Evolutionary conservation across 2,797 vertebrate species (phyloP).

Genomic region (Muscicapa comitata): DNA sequence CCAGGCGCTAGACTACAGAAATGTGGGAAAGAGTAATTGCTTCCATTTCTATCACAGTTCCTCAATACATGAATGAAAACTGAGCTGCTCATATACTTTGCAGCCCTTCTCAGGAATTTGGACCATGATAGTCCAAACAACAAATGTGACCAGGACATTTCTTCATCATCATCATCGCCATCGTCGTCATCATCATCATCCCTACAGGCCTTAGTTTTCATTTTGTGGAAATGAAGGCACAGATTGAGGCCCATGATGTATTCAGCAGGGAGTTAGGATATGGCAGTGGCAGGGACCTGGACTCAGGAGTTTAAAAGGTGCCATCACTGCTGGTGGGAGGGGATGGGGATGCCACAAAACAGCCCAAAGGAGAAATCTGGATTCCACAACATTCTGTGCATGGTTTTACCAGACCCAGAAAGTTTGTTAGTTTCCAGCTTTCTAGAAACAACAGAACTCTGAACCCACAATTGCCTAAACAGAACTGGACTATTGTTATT

Average conservation of each 20-base stretch:
- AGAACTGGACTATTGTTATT: not conserved
- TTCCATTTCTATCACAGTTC: not conserved
- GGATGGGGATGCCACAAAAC: not conserved
- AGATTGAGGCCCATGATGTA: accelerated
- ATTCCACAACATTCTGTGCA: not conserved
- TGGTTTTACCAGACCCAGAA: not conserved
- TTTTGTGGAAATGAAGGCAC: not conserved
- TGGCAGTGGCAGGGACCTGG: not conserved
- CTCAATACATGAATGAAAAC: not conserved
- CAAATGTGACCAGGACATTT: not conserved
- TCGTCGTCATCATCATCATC: not conserved
- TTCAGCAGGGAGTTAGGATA: not conserved
- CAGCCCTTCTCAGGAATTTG: not conserved
- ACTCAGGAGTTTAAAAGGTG: not conserved
- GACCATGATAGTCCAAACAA: not conserved
- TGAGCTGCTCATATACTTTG: not conserved
- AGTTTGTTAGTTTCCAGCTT: not conserved
- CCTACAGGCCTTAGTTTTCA: not conserved
- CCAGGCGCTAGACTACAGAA: not conserved
- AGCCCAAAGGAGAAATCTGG: not conserved
- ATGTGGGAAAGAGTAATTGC: not conserved
- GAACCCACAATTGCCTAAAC: not conserved
- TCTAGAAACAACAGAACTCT: not conserved
- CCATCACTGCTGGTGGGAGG: accelerated
- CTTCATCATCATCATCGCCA: not conserved